phyloP scores from a whole-genome alignment of 2,888 invertebrate species.

The Machimus atricapillus region DNA sequence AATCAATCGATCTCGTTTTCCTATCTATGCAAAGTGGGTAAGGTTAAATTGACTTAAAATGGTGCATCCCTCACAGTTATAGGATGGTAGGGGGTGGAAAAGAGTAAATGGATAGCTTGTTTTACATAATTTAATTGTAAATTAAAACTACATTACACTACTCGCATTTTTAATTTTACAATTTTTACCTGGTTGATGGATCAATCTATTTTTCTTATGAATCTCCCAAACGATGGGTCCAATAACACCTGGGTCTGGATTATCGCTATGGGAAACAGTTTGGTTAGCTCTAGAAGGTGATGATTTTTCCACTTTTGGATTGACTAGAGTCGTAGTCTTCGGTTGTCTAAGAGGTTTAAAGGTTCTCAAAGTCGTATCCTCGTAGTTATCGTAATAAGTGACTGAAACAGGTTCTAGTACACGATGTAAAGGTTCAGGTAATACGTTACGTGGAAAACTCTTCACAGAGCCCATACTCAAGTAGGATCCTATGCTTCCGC shows the following conservation, averaged over 20 bases:
- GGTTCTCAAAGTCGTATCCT: conserved; percentile 51
- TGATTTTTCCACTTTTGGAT: conserved; percentile 48
- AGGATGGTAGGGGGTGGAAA: no score
- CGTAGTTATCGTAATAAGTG: conserved; percentile 69
- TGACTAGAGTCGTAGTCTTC: conserved; percentile 53
- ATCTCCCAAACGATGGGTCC: conserved; percentile 86
- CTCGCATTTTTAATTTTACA: background rate
- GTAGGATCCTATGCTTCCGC: conserved; percentile 76
- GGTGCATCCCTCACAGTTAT: no score
- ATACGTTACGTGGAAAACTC: conserved; percentile 79
- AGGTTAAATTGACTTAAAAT: no score
- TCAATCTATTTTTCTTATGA: conserved; percentile 69
- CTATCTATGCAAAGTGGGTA: no score
- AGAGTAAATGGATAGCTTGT: no score
- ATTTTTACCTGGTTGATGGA: background rate
- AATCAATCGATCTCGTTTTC: no score
- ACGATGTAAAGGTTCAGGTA: conserved; percentile 79
- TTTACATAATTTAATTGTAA: no score
- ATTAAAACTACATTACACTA: no score
- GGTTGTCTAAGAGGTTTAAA: conserved; percentile 50
- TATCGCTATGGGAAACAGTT: conserved; percentile 74
- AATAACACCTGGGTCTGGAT: conserved; percentile 82
- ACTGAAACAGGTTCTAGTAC: conserved; percentile 82
- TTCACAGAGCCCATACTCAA: conserved; percentile 86
- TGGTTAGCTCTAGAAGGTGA: conserved; percentile 50